A percentile compares a stretch with the other conserved stretches of the same genome.
phyloP scores from a whole-genome alignment of 2,888 invertebrate genomes.

The Eupeodes latifasciatus region DNA sequence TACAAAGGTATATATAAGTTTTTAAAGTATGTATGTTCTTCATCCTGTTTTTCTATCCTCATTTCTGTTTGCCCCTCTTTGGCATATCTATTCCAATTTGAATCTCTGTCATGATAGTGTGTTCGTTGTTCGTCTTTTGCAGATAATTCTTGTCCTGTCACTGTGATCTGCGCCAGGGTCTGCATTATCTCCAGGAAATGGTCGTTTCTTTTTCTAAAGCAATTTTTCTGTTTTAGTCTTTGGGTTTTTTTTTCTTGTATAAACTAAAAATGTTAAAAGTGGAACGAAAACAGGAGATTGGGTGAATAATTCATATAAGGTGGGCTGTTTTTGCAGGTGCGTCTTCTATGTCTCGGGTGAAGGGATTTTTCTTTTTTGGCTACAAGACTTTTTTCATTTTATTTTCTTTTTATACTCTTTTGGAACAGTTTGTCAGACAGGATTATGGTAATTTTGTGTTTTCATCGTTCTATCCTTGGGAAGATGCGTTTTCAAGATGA shows the following conservation, averaged over 20 bases:
- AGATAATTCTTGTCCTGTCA: constrained; percentile 76
- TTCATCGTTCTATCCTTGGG: constrained; percentile 60
- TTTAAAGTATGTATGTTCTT: background rate
- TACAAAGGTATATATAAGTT: background rate
- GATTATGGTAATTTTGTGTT: constrained; percentile 75
- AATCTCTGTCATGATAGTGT: constrained; percentile 74
- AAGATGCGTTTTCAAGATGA: constrained; percentile 65
- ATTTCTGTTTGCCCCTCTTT: constrained; percentile 37
- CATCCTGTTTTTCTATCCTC: background rate
- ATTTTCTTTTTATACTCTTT: constrained; percentile 38
- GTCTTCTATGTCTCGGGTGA: constrained; percentile 47
- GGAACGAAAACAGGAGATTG: constrained; percentile 54
- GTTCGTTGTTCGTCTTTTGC: constrained; percentile 73
- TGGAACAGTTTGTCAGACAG: constrained; percentile 71
- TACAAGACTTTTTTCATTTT: constrained; percentile 6
- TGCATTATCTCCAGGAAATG: constrained; percentile 67
- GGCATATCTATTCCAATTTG: constrained; percentile 74
- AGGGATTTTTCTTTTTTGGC: constrained; percentile 30
- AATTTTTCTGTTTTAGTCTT: constrained; percentile 48
- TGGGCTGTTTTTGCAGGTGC: constrained; percentile 57
- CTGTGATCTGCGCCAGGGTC: constrained; percentile 71
- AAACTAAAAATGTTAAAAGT: constrained; percentile 4
- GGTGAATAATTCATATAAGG: constrained; percentile 70
- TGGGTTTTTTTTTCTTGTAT: background rate
- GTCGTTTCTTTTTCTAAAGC: constrained; percentile 41